phyloP scores from a whole-genome alignment of 1,140 invertebrate genomes.

The Episyrphus balteatus region DNA sequence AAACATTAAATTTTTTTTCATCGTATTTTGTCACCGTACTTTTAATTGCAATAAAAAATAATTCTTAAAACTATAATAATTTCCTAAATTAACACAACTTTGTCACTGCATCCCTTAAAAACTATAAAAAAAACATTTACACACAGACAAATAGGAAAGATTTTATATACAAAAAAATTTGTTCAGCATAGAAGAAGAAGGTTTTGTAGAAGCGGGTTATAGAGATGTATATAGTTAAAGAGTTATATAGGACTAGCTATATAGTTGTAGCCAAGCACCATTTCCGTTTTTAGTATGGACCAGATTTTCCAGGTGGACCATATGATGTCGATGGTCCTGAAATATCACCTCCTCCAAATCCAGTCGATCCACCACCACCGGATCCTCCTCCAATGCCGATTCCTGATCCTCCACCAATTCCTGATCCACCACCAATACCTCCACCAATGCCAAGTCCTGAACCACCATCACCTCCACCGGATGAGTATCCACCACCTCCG shows the following conservation, averaged over 20 bases:
- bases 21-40: background rate
- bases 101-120: too few relatives aligned
- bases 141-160: background rate
- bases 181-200: background rate
- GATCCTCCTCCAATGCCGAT: conserved; percentile 18
- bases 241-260: conserved; percentile 1
- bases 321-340: conserved; percentile 47
- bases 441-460: conserved; percentile 31
- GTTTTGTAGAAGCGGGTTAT: background rate
- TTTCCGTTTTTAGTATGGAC: conserved; percentile 28
- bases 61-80: background rate
- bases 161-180: background rate
- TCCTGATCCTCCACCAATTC: conserved; percentile 27
- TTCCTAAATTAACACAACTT: too few relatives aligned
- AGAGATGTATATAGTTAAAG: background rate
- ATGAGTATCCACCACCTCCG: conserved; percentile 18
- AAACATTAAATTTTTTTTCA: background rate
- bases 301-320: conserved; percentile 47
- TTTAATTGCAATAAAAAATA: background rate
- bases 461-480: conserved; percentile 20
- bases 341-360: conserved; percentile 29
- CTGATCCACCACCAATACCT: conserved; percentile 20
- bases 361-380: conserved; percentile 21
- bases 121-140: too few relatives aligned
- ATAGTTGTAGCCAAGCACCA: background rate